Conservation (phyloP, 2,797 vertebrate genomes). For the Champsocephalus esox region DNA sequence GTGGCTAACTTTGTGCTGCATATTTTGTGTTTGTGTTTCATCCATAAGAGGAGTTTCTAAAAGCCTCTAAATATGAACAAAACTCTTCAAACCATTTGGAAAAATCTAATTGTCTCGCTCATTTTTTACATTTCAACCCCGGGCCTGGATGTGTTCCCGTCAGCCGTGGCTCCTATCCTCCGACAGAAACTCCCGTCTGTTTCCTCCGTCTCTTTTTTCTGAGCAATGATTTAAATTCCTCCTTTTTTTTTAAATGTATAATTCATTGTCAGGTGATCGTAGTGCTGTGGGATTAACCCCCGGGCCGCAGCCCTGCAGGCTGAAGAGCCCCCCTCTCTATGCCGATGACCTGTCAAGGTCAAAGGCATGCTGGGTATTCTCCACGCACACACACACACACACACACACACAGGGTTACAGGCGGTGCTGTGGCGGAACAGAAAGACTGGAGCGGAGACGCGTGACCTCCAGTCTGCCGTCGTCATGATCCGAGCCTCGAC, state of each 20-base stretch:
- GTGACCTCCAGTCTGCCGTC: slow-evolving; percentile 19
- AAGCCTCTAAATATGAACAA: background rate
- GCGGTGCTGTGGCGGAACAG: slow-evolving; percentile 37
- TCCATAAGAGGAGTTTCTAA: background rate
- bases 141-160: slow-evolving; percentile 34
- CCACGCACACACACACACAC: background rate
- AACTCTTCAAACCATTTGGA: background rate
- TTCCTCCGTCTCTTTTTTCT: background rate
- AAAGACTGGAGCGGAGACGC: slow-evolving; percentile 19
- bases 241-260: slow-evolving; percentile 50
- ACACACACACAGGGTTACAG: slow-evolving; percentile 59
- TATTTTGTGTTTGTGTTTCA: background rate
- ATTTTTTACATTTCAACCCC: background rate
- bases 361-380: slow-evolving; percentile 77
- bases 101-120: background rate
- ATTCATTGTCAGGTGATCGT: slow-evolving; percentile 54
- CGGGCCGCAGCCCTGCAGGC: slow-evolving; percentile 51
- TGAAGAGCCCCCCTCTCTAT: slow-evolving; percentile 41
- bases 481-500: background rate
- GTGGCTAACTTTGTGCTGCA: slow-evolving; percentile 12
- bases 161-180: slow-evolving; percentile 42
- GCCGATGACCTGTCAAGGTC: slow-evolving; percentile 86
- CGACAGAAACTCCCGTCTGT: slow-evolving; percentile 22
- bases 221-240: slow-evolving; percentile 53
- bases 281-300: slow-evolving; percentile 61